These are phyloP conservation scores for Hydropotes inermis DNA, from an alignment of 2,113 vertebrate genomes.

Conservation along the genomic window DNA sequence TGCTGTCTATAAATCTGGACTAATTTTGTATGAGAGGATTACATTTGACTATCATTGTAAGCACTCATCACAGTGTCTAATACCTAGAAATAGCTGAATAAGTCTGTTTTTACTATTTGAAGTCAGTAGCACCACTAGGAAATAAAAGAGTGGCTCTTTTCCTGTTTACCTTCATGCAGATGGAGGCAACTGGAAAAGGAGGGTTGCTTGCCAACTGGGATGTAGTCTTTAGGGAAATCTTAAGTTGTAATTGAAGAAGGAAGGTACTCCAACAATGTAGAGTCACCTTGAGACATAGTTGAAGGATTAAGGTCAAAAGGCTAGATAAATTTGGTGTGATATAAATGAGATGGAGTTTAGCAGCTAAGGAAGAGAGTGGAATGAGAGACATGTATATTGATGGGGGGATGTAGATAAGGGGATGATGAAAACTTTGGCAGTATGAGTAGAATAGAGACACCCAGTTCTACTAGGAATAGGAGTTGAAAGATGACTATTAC, in stretches of 20 bases:
- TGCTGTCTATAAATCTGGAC: not conserved
- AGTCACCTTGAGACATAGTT: not conserved
- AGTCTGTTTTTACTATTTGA: not conserved
- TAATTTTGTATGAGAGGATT: not conserved
- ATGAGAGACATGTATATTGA: not conserved
- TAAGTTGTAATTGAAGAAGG: not conserved
- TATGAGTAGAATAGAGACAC: not conserved
- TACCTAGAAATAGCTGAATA: not conserved
- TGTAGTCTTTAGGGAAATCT: not conserved
- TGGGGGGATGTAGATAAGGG: not conserved
- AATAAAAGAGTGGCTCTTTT: not conserved
- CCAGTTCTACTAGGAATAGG: not conserved
- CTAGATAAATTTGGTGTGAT: not conserved
- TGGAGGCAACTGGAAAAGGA: not conserved
- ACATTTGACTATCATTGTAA: not conserved
- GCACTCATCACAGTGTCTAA: not conserved
- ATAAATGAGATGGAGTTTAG: not conserved
- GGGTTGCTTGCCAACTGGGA: not conserved
- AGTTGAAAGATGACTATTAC: not conserved
- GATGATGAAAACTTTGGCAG: not conserved
- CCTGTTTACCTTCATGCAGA: not conserved
- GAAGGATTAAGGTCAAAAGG: not conserved
- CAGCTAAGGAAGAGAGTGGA: not conserved
- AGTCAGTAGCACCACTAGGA: not conserved
- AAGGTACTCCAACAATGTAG: not conserved